These are phyloP conservation scores for Naja naja DNA, from an alignment of 2,113 vertebrate species.

Conservation along the genomic window DNA sequence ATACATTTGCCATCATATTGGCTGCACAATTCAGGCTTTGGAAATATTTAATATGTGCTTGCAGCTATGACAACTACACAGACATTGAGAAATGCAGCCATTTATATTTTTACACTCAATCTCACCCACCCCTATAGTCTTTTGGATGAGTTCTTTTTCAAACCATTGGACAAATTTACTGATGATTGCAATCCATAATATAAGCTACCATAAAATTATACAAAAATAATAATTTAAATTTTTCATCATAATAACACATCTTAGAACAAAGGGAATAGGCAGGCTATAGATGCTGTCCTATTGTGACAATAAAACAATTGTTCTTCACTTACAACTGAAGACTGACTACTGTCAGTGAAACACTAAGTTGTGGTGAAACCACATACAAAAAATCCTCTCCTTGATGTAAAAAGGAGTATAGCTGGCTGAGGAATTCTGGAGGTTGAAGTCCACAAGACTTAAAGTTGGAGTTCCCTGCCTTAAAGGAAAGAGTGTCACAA, in stretches of 20 bases:
- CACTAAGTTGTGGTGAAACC: not conserved
- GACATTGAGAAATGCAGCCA: not conserved
- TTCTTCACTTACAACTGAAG: not conserved
- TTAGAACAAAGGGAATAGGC: not conserved
- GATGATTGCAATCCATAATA: not conserved
- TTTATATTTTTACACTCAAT: not conserved
- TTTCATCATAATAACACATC: not conserved
- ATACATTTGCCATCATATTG: not conserved
- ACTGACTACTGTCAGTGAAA: not conserved
- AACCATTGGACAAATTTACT: not conserved
- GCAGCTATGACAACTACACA: not conserved
- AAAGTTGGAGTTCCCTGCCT: not conserved
- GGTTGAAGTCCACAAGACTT: not conserved
- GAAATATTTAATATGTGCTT: not conserved
- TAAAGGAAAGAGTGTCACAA: not conserved
- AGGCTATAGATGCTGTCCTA: not conserved
- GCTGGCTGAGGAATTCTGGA: not conserved
- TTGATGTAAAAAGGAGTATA: not conserved
- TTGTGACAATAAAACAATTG: not conserved
- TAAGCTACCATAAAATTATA: not conserved
- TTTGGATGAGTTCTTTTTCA: not conserved
- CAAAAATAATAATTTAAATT: not conserved
- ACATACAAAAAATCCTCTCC: not conserved
- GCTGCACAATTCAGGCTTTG: not conserved
- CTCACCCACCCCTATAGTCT: not conserved